Evolutionary conservation across 2,797 vertebrate species (phyloP), one percentile per base, ranked within the genome.

Genomic region (Peromyscus eremicus): DNA sequence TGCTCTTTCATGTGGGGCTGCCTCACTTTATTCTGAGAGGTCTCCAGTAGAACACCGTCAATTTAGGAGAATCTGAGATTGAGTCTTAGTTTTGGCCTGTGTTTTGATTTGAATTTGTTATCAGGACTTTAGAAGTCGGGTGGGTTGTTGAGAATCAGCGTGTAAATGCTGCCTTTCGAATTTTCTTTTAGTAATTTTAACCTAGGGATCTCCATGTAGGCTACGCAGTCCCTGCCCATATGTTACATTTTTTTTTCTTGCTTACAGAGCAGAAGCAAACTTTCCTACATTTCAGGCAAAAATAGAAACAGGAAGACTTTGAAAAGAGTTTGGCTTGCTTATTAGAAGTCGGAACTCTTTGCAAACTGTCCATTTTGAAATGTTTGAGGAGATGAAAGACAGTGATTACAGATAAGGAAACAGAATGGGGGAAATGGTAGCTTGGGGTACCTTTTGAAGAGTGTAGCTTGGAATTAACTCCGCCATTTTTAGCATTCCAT

Each of bases 281-380:
- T 60, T 66, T 49, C n/a, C 49, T 71, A 25, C 7, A 0, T 57
- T 73, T 57, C n/a, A 57, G 81, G 68, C 19, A 90, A 73, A 94
- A 90, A 73, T 57, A 87, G 89, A 94, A 94, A 93, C 96, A 73
- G 79, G 60, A 90, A 79, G 88, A 52, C 60, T 94, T 52, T 46
- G 73, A 96, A 90, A 64, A 68, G 49, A 57, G 3, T 64, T 55
- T 71, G 81, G 34, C 90, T 97, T 71, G 89, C 46, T 95, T 83
- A 55, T 76, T 76, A 71, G 71, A 92, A 96, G 81, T 60, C 70
- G 32, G 62, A 71, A 57, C 71, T 88, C 87, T 89, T 92, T 92
- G 81, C 87, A 84, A 66, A 84, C 68, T 10, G 9, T 93, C 52
- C 27, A 37, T 82, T 89, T 89, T 32, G 73, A 92, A 84, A 19